Evolutionary conservation across 2,113 vertebrate genomes (phyloP).

Genomic region (Channa argus): DNA sequence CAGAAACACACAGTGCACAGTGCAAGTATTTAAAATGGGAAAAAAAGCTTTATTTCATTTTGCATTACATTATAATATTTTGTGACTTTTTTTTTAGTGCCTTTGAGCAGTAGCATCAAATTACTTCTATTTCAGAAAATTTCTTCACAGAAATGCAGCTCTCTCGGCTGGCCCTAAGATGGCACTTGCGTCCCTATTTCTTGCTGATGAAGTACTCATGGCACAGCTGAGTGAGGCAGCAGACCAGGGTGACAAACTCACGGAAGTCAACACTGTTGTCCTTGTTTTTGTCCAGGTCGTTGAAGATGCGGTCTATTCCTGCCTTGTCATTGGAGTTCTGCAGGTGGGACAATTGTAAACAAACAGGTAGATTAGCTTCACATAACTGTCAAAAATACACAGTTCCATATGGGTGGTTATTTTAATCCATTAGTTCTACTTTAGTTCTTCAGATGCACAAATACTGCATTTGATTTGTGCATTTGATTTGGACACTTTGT

Average conservation of each 20-base stretch:
- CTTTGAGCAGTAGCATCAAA: background rate
- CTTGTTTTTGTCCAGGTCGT: conserved; percentile 71
- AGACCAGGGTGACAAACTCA: conserved; percentile 75
- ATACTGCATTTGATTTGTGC: background rate
- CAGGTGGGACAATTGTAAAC: conserved; percentile 4
- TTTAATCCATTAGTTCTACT: background rate
- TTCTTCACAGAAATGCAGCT: conserved; percentile 19
- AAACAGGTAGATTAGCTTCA: background rate
- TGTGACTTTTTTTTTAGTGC: background rate
- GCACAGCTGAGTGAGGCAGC: conserved; percentile 70
- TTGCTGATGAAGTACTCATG: conserved; percentile 53
- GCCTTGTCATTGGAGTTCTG: conserved; percentile 63
- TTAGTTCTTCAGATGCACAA: background rate
- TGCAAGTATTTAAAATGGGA: conserved; percentile 11
- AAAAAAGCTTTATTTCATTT: conserved; percentile 53
- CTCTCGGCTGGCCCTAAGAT: conserved; percentile 29
- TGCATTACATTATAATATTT: conserved; percentile 11
- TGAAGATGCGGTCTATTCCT: conserved; percentile 73
- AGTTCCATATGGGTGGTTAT: too few relatives aligned
- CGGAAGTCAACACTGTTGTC: conserved; percentile 79
- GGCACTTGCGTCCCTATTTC: conserved; percentile 43
- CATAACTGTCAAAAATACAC: background rate
- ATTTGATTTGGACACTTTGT: conserved; percentile 1
- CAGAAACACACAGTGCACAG: background rate
- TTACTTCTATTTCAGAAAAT: conserved; percentile 12